These are phyloP conservation scores for Limnothrissa miodon DNA, from an alignment of 2,113 vertebrate species.

Conservation along the genomic window DNA sequence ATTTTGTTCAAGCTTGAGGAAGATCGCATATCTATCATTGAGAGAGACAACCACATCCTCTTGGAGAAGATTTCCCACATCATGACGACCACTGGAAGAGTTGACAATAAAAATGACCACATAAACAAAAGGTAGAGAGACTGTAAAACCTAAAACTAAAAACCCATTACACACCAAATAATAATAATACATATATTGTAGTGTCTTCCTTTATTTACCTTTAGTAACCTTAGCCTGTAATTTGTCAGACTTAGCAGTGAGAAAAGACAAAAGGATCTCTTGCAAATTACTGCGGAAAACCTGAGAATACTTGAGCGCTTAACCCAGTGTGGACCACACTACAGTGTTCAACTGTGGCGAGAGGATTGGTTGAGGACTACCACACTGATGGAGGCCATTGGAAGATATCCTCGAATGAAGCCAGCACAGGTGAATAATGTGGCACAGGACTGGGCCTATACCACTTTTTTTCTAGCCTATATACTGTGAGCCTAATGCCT, in stretches of 20 bases:
- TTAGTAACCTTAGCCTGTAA: conserved; percentile 23
- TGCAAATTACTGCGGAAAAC: conserved; percentile 67
- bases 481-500: neutral
- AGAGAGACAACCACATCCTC: conserved; percentile 71
- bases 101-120: conserved; percentile 61
- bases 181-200: too few species aligned
- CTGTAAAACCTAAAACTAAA: neutral
- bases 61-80: conserved; percentile 69
- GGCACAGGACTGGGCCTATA: neutral
- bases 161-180: neutral
- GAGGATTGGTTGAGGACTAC: conserved; percentile 67
- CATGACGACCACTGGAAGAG: conserved; percentile 63
- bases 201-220: neutral
- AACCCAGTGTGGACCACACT: conserved; percentile 59
- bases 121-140: conserved; percentile 63
- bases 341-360: conserved; percentile 61
- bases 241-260: conserved; percentile 59
- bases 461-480: neutral
- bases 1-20: conserved; percentile 59
- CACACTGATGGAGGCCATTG: conserved; percentile 58
- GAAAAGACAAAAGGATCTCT: conserved; percentile 62
- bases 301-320: conserved; percentile 56
- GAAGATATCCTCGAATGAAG: conserved; percentile 49
- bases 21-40: conserved; percentile 56
- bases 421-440: neutral